Conservation (phyloP, 2,888 invertebrate genomes). For the Acleris holmiana region DNA sequence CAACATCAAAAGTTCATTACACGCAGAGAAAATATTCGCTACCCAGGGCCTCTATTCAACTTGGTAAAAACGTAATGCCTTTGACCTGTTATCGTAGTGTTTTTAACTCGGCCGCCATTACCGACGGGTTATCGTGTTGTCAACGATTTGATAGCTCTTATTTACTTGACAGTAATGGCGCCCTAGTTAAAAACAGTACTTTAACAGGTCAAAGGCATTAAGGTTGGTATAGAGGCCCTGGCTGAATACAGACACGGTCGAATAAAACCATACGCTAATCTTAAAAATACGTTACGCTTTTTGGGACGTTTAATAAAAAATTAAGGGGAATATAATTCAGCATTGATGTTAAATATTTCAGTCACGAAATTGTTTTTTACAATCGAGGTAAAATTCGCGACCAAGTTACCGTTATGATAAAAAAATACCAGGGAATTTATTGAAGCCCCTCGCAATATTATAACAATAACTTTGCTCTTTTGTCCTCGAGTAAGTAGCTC, state of each 20-base stretch:
- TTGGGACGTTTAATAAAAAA: background rate
- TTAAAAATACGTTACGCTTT: background rate
- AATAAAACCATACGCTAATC: background rate
- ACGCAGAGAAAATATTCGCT: background rate
- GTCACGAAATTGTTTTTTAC: conserved; percentile 16
- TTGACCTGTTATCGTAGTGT: no score
- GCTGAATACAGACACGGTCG: background rate
- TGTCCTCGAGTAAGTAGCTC: conserved; percentile 53
- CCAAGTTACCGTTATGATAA: conserved; percentile 24
- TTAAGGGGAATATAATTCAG: no score
- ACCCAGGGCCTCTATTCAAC: no score
- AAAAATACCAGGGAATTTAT: conserved; percentile 46
- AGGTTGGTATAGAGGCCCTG: no score
- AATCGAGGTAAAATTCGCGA: conserved; percentile 9
- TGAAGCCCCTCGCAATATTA: conserved; percentile 55
- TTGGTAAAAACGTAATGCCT: no score
- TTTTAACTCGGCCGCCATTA: no score
- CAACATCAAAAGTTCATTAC: conserved; percentile 30
- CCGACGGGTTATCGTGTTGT: no score
- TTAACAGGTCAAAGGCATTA: no score
- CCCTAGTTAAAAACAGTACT: no score
- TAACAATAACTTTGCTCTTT: conserved; percentile 57
- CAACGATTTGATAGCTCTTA: no score
- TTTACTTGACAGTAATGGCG: no score
- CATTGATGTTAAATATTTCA: conserved; percentile 10